A percentile compares a stretch with the other conserved stretches of the same genome.
phyloP scores from a whole-genome alignment of 2,113 vertebrate genomes.

The Paradoxurus hermaphroditus region DNA sequence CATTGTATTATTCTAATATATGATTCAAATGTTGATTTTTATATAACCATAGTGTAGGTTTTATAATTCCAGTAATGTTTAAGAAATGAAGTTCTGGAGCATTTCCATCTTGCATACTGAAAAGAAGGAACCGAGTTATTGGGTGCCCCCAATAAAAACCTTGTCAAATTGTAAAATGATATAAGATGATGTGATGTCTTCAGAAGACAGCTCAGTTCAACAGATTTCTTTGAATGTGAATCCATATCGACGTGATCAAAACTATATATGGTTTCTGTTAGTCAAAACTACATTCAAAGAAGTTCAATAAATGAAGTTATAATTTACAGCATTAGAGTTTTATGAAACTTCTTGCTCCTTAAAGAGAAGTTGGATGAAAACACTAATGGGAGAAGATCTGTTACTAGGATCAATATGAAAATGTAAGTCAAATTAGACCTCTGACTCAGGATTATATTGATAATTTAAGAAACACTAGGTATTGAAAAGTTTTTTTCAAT shows the following conservation, averaged over 20 bases:
- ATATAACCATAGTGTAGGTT: neutral
- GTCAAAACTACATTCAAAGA: neutral
- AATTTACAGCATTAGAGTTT: neutral
- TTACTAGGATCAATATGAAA: neutral
- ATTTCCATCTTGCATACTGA: neutral
- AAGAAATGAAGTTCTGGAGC: neutral
- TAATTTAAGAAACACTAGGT: neutral
- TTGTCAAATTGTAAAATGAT: neutral
- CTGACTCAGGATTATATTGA: neutral
- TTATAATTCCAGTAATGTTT: neutral
- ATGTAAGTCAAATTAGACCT: neutral
- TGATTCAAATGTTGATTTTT: neutral
- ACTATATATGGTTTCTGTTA: neutral
- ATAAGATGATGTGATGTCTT: neutral
- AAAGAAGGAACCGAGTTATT: neutral
- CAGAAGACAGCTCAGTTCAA: neutral
- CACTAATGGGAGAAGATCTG: neutral
- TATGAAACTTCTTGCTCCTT: neutral
- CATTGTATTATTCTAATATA: neutral
- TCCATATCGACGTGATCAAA: neutral
- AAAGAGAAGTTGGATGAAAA: neutral
- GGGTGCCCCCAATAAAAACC: neutral
- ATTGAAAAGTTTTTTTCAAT: neutral
- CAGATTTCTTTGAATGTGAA: neutral
- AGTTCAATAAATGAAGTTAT: neutral